A percentile compares a stretch with the other conserved stretches of the same genome.
Conservation (phyloP, 2,797 vertebrate genomes). For the Sitta carolinensis region DNA sequence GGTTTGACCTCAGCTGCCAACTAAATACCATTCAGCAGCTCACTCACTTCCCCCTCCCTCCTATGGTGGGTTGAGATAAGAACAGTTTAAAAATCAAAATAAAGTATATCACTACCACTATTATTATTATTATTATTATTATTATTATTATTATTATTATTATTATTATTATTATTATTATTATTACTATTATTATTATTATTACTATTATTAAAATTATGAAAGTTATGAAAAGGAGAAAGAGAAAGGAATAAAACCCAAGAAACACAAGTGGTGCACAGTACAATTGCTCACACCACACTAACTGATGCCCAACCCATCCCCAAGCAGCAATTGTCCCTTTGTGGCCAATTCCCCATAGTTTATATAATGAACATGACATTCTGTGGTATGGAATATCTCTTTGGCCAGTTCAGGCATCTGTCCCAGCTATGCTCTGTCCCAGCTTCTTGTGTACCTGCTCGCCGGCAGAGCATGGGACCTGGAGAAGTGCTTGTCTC, state of each 20-base stretch:
- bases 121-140: neutral
- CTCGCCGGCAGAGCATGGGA: neutral
- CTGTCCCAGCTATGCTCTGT: neutral
- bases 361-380: neutral
- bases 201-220: neutral
- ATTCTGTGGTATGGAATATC: neutral
- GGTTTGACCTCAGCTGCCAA: neutral
- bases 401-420: neutral
- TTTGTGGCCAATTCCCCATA: neutral
- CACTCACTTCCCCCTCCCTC: neutral
- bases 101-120: neutral
- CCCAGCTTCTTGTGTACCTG: neutral
- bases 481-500: neutral
- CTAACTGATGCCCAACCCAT: neutral
- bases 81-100: neutral
- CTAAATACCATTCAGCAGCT: neutral
- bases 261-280: neutral
- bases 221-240: neutral
- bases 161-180: neutral
- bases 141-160: no score
- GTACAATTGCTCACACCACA: neutral
- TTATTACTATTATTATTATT: neutral
- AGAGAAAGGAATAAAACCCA: neutral
- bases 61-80: neutral
- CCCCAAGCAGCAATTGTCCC: neutral